These are phyloP conservation scores for Stomatorhinus ivindoensis DNA, from an alignment of 2,113 vertebrate species.

Conservation along the genomic window DNA sequence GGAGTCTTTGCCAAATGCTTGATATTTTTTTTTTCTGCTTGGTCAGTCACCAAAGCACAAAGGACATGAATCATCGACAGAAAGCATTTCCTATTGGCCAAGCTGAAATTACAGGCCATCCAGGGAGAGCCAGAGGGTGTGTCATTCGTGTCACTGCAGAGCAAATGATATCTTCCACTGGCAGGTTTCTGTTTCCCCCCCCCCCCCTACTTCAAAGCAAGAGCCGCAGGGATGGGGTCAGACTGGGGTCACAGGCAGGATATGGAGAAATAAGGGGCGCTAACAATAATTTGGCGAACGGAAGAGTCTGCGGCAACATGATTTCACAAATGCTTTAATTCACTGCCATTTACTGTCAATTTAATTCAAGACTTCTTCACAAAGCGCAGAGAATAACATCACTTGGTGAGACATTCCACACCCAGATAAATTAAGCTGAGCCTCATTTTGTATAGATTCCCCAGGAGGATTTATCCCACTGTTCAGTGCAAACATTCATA, in stretches of 20 bases:
- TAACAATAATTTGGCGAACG: neutral
- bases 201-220: neutral
- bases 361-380: neutral
- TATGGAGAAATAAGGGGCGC: neutral
- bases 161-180: neutral
- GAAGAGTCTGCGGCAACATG: neutral
- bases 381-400: neutral
- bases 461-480: neutral
- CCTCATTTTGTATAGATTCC: neutral
- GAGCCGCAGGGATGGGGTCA: neutral
- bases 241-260: neutral
- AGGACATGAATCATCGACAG: conserved; percentile 2
- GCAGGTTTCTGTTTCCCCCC: neutral
- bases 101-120: neutral
- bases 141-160: neutral
- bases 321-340: neutral
- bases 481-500: neutral
- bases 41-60: neutral
- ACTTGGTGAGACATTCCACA: neutral
- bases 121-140: neutral
- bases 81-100: conserved; percentile 4
- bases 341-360: neutral
- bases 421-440: neutral
- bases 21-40: neutral
- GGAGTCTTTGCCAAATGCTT: neutral